Conservation (phyloP, 1,140 invertebrate species). For the Zophobas atratus region DNA sequence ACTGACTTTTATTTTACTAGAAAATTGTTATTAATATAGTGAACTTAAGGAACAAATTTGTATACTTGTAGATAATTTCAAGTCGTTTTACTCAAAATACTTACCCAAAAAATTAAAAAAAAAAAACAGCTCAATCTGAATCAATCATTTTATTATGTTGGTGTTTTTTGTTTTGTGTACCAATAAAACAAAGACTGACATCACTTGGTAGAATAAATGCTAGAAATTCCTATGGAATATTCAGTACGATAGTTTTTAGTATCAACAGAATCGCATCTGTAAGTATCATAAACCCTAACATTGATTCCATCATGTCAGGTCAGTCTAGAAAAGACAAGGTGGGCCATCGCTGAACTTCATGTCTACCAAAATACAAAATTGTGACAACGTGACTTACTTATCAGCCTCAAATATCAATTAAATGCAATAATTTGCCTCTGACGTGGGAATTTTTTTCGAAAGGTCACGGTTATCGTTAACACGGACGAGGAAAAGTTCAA, state of each 20-base stretch:
- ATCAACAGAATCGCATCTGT: conserved; percentile 39
- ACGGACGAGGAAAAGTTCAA: neutral
- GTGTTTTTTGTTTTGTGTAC: conserved; percentile 27
- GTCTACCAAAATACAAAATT: neutral
- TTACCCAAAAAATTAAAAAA: conserved; percentile 10
- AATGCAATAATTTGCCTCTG: neutral
- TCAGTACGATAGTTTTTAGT: conserved; percentile 42
- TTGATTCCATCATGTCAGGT: conserved; percentile 36
- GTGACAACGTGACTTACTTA: neutral
- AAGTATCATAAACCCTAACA: conserved; percentile 36
- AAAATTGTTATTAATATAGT: conserved; percentile 65
- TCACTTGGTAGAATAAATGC: conserved; percentile 43
- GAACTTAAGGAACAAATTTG: conserved; percentile 64
- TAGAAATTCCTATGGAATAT: conserved; percentile 43
- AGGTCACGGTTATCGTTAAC: neutral
- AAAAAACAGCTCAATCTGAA: conserved; percentile 21
- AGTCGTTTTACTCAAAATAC: conserved; percentile 57
- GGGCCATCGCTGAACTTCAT: conserved; percentile 9
- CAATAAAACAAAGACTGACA: conserved; percentile 38
- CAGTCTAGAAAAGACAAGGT: conserved; percentile 28
- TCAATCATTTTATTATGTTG: conserved; percentile 16
- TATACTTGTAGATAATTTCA: conserved; percentile 64
- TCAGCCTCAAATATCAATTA: neutral
- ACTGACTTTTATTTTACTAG: conserved; percentile 45
- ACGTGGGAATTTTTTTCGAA: neutral